A percentile compares a stretch with the other conserved stretches of the same genome.
phyloP scores from a whole-genome alignment of 2,888 invertebrate species.

The Panopea generosa region DNA sequence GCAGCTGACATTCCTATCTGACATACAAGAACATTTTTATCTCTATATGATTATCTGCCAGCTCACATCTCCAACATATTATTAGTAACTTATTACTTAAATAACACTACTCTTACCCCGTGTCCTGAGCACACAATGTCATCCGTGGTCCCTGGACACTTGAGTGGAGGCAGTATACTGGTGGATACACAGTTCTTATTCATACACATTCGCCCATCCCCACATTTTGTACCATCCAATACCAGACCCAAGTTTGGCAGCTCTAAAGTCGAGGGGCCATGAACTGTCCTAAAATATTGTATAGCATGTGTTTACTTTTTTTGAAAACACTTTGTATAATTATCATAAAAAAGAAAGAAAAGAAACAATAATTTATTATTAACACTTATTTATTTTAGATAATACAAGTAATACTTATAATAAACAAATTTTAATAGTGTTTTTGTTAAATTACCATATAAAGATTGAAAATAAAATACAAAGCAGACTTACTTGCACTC shows the following conservation, averaged over 20 bases:
- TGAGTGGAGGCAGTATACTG: conserved; percentile 63
- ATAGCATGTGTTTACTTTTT: not conserved
- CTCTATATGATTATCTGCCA: no score
- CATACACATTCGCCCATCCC: conserved; percentile 94
- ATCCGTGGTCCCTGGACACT: conserved; percentile 82
- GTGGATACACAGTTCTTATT: conserved; percentile 86
- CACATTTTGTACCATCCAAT: conserved; percentile 97
- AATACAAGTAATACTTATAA: no score
- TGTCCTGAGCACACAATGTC: conserved; percentile 96
- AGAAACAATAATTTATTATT: not conserved
- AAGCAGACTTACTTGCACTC: conserved; percentile 99
- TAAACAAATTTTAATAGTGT: no score
- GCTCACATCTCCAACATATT: no score
- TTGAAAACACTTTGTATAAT: not conserved
- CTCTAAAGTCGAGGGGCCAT: conserved; percentile 78
- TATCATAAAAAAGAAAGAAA: not conserved
- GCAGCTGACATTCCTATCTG: no score
- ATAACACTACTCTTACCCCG: conserved; percentile 97
- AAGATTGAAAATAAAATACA: no score
- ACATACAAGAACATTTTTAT: no score
- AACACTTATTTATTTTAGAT: no score
- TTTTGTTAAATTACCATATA: no score
- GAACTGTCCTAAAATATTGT: conserved; percentile 74
- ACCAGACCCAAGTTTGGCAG: conserved; percentile 90
- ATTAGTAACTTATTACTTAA: no score